Evolutionary conservation across 2,797 vertebrate species (phyloP), one percentile per base, ranked within the genome.

Genomic region (Ciconia nigra): DNA sequence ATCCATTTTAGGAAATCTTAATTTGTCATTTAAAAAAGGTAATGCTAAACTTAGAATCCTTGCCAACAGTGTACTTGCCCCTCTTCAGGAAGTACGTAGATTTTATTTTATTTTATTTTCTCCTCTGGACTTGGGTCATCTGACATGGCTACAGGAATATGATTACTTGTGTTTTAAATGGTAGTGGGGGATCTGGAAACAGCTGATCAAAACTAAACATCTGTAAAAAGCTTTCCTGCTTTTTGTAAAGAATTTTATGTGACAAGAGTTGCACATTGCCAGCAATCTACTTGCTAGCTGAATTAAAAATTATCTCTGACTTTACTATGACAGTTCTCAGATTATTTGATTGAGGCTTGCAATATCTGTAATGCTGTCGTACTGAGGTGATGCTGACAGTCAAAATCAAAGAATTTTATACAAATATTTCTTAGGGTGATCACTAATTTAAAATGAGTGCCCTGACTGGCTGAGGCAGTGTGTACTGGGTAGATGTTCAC

Each of bases 401-500:
- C 9, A 62, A 37, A 83, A 42, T 18, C 10, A 15, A 58, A 77
- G 29, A 35, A 26, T 54, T 55, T 16, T 16, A 7, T 11, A 25
- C 3, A 49, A 15, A 1, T 42, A 21, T 18, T 66, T 84, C 33
- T 24, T 65, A 62, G 25, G 5, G 10, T 65, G 41, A 25, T 25
- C 2, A 14, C 12, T 83, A 0, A 18, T 87, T 37, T 46, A 41
- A 77, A 55, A 39, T 14, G 13, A 51, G 14, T 59, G 11, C 11
- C 18, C 10, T 70, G 52, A 12, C 5, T 84, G 19, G 11, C 4
- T 65, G 26, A 66, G 31, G 17, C 15, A 39, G 25, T 0, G 0
- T 29, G 33, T 58, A 9, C 13, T 44, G 37, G 11, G 20, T 17
- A 59, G 24, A 15, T 61, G 11, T 31, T 87, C 25, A 61, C 5